phyloP scores from a whole-genome alignment of 2,113 vertebrate species.

The Centrocercus urophasianus region DNA sequence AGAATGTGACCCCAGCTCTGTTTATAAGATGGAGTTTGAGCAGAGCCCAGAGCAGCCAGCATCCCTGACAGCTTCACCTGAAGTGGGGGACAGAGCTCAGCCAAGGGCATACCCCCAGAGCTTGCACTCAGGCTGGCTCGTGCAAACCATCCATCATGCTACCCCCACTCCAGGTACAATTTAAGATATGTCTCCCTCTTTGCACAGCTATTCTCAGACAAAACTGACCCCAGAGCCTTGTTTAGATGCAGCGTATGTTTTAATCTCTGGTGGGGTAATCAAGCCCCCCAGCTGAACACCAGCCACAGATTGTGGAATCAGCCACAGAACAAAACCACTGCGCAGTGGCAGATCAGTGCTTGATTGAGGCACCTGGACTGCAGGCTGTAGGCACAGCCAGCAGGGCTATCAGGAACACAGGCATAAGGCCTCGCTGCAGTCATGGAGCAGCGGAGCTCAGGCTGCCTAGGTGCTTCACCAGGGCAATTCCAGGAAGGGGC shows the following conservation, averaged over 20 bases:
- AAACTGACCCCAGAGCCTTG: neutral
- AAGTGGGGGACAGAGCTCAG: neutral
- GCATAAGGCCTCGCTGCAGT: neutral
- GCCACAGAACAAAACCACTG: neutral
- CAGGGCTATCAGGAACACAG: neutral
- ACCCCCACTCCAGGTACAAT: neutral
- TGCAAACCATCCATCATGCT: too few relatives aligned
- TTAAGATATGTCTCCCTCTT: too few relatives aligned
- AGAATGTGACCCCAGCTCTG: neutral
- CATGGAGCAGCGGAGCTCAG: neutral
- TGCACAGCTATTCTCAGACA: accelerated
- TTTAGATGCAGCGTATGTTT: neutral
- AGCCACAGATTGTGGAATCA: neutral
- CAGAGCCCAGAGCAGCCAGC: neutral
- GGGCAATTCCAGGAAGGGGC: neutral
- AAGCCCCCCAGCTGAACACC: neutral
- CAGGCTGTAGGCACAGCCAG: neutral
- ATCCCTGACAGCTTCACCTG: neutral
- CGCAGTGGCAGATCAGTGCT: accelerated
- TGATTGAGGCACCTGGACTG: neutral
- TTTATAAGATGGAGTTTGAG: neutral
- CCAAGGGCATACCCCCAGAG: neutral
- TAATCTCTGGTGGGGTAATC: conserved; percentile 41
- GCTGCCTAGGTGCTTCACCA: neutral
- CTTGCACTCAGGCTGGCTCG: too few relatives aligned